Evolutionary conservation across 37 sponge, comb jelly and placozoan species (phyloP).

Genomic region (Ephydatia muelleri): DNA sequence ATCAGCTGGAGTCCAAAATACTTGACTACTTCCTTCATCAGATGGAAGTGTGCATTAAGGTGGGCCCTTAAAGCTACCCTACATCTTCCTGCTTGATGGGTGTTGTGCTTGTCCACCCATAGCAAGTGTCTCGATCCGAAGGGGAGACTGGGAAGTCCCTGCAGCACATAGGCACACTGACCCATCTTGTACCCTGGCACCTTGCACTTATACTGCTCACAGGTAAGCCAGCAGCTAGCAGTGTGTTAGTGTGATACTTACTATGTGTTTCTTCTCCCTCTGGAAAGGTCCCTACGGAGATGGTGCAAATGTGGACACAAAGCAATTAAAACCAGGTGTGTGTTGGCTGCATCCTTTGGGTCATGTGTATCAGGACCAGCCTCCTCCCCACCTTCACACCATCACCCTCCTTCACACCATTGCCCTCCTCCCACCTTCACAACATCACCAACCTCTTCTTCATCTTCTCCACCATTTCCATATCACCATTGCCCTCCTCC

Average conservation of each 20-base stretch:
- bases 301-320: not conserved
- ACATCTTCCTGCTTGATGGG: not conserved
- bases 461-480: not conserved
- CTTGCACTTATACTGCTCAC: conserved; percentile 48
- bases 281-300: conserved; percentile 9
- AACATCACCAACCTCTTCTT: not conserved
- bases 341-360: not conserved
- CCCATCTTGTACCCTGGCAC: conserved; percentile 81
- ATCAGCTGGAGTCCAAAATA: conserved; percentile 64
- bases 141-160: conserved; percentile 69
- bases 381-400: not conserved
- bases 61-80: conserved; percentile 19
- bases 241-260: not conserved
- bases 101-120: not conserved
- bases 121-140: conserved; percentile 72
- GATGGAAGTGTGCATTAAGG: conserved; percentile 69
- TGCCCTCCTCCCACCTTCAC: not conserved
- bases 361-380: not conserved
- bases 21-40: conserved; percentile 69
- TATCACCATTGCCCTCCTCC: not conserved
- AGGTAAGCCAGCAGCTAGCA: conserved; percentile 19
- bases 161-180: conserved; percentile 69
- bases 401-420: not conserved
- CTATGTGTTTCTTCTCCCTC: not conserved
- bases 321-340: not conserved